Conservation (phyloP, 2,113 vertebrate genomes). For the Lasiurus borealis region DNA sequence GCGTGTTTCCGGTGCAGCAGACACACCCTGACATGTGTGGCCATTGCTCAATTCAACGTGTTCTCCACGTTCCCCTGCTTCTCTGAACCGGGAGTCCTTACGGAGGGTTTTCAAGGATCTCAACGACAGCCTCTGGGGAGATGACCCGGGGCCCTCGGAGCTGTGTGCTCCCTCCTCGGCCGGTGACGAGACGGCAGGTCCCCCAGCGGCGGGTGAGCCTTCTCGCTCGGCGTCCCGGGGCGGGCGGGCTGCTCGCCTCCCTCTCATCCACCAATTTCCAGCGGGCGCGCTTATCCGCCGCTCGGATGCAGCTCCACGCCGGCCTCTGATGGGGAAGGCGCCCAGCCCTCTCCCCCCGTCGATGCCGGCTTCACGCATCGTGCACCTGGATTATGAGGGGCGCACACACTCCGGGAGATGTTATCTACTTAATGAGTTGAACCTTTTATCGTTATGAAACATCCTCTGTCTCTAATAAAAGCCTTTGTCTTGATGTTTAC, state of each 20-base stretch:
- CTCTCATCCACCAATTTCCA: too few species aligned
- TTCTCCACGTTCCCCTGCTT: background rate
- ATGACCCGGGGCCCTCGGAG: too few species aligned
- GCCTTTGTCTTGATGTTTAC: background rate
- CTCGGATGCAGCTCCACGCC: background rate
- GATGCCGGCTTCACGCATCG: background rate
- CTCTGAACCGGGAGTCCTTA: too few species aligned
- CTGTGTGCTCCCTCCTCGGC: background rate
- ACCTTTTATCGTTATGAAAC: background rate
- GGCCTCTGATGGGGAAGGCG: background rate
- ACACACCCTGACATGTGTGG: background rate
- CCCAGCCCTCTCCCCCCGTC: background rate
- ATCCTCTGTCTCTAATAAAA: background rate
- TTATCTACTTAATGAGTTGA: background rate
- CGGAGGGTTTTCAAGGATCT: background rate
- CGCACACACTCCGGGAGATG: background rate
- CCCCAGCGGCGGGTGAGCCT: too few species aligned
- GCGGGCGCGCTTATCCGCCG: background rate
- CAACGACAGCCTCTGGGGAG: background rate
- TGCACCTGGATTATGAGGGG: background rate
- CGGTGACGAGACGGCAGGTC: too few species aligned
- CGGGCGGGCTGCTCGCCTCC: fast-evolving
- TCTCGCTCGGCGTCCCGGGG: background rate
- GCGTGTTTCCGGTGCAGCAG: background rate
- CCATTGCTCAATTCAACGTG: too few species aligned